Evolutionary conservation across 2,113 vertebrate species (phyloP), one percentile per base, ranked within the genome.

Genomic region (Abramis brama): DNA sequence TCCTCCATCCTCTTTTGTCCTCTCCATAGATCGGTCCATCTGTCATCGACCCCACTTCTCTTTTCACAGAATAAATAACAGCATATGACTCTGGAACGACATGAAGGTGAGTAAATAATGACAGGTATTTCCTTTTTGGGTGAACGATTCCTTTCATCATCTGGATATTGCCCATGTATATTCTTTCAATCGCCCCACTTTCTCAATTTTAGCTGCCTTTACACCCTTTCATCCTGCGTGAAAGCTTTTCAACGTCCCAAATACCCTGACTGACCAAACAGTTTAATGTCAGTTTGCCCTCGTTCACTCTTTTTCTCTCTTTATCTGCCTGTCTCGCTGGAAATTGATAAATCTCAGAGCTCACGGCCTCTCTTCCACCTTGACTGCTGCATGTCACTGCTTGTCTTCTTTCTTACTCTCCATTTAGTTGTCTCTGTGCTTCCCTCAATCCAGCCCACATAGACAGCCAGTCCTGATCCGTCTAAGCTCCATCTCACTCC

Each of bases 401-500:
- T 66, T 79, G 86, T 83, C 68, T 76, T 79, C 73, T 64, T 70
- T 87, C 82, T 27, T 75, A 66, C 83, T 30, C 73, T 85, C 64
- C 75, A 75, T 86, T 87, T 74, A 73, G 62, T 85, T 45, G 62
- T 83, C 83, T 79, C 86, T 9, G 64, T 79, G 78, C 21, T 73
- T 85, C 52, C 73, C 62, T 74, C 82, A 78, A 85, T 47, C 8
- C 81, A 64, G 60, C 76, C 59, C 82, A 79, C 75, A 59, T 70
- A 68, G 30, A 64, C 85, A 87, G 74, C 83, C 64, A 78, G 68
- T 70, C 3, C 74, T 85, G 79, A 89, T 89, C 68, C 82, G 39
- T 68, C 82, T 66, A 62, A 75, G 68, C 36, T 21, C 62, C 50
- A n/a, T 55, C 87, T 75, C 64, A 30, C 43, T 71, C 66, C 64